A percentile compares a stretch with the other conserved stretches of the same genome.
These are phyloP conservation scores for Hipparchia semele DNA, from an alignment of 2,888 invertebrate genomes.

Conservation along the genomic window DNA sequence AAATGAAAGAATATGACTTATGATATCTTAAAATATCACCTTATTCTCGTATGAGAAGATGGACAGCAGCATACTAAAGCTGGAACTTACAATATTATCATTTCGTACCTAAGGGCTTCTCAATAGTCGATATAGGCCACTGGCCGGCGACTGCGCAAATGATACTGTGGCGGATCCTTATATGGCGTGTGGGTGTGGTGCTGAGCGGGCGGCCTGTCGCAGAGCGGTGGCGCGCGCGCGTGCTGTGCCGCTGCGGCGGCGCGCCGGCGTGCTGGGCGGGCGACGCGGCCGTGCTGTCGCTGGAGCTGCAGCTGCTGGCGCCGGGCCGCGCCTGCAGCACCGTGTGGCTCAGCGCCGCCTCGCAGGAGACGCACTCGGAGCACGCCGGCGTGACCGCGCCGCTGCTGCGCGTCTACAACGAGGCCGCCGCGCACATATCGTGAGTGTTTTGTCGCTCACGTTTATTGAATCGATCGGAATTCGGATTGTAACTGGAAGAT, in stretches of 20 bases:
- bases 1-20: no score
- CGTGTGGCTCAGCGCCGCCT: conserved; percentile 64
- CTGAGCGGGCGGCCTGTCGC: conserved; percentile 22
- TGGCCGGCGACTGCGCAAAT: no score
- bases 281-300: conserved; percentile 55
- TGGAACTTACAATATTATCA: no score
- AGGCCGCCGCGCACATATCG: conserved; percentile 59
- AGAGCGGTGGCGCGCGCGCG: conserved; percentile 47
- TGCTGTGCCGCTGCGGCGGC: conserved; percentile 53
- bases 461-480: no score
- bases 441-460: conserved; percentile 48
- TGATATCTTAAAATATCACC: no score
- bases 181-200: conserved; percentile 28
- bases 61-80: no score
- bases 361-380: conserved; percentile 68
- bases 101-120: no score
- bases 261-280: conserved; percentile 49
- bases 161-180: no score
- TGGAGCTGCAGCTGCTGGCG: conserved; percentile 56
- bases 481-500: background rate
- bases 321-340: conserved; percentile 56
- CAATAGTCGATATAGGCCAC: no score
- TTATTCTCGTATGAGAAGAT: no score
- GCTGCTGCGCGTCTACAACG: conserved; percentile 64
- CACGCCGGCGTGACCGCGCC: conserved; percentile 62